Evolutionary conservation across 2,888 invertebrate species (phyloP).

Genomic region (Thumatha senex): DNA sequence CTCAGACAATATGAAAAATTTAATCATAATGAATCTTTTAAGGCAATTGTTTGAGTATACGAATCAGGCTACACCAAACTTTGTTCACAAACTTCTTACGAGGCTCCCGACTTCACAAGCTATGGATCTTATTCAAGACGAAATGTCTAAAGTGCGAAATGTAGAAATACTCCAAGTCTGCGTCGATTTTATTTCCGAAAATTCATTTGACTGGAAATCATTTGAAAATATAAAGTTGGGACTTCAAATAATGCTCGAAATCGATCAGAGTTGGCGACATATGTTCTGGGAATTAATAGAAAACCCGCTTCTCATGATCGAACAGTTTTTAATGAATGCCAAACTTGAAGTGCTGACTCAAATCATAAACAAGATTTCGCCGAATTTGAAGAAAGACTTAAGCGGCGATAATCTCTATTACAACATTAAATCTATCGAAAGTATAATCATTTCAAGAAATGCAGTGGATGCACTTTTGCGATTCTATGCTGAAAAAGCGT

Average conservation of each 20-base stretch:
- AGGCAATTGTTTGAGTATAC: constrained; percentile 82
- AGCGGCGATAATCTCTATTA: constrained; percentile 83
- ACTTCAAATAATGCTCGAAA: constrained; percentile 86
- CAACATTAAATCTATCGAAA: constrained; percentile 83
- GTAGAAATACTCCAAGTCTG: constrained; percentile 86
- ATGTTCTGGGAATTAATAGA: constrained; percentile 86
- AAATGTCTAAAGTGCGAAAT: constrained; percentile 85
- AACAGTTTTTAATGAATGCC: constrained; percentile 94
- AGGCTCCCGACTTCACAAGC: constrained; percentile 84
- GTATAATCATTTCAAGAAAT: constrained; percentile 81
- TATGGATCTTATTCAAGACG: constrained; percentile 84
- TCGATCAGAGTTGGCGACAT: constrained; percentile 81
- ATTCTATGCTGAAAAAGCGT: constrained; percentile 90
- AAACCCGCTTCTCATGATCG: constrained; percentile 90
- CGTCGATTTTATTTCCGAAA: constrained; percentile 83
- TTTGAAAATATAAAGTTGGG: constrained; percentile 87
- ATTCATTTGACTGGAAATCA: constrained; percentile 72
- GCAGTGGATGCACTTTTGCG: constrained; percentile 87
- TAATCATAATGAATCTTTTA: constrained; percentile 80
- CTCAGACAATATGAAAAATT: constrained; percentile 79
- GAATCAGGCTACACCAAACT: constrained; percentile 64
- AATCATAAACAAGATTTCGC: constrained; percentile 84
- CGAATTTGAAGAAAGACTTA: constrained; percentile 64
- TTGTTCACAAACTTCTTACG: constrained; percentile 81
- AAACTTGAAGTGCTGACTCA: constrained; percentile 87